Evolutionary conservation across 1,140 invertebrate genomes (phyloP).

Genomic region (Neocloeon triangulifer): DNA sequence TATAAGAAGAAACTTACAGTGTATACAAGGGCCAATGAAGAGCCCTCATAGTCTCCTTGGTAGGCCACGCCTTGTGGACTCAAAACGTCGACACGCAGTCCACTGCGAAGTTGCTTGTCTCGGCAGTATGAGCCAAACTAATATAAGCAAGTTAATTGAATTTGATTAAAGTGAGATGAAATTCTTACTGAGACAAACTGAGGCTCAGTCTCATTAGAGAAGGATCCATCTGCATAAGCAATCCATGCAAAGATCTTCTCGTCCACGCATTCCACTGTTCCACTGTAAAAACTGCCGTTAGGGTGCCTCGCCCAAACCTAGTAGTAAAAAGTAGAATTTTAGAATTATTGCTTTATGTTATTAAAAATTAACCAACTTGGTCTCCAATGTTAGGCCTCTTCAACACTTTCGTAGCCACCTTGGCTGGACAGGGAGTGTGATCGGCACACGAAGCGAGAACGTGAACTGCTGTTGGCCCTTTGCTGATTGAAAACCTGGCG

Average conservation of each 20-base stretch:
- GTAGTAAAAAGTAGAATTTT: constrained; percentile 10
- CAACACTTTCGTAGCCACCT: no score
- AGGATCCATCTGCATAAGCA: constrained; percentile 38
- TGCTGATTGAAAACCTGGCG: constrained; percentile 18
- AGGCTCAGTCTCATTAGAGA: constrained; percentile 31
- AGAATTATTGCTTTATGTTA: constrained; percentile 9
- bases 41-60: no score
- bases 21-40: no score
- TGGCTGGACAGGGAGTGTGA: constrained; percentile 17
- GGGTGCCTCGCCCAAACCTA: constrained; percentile 36
- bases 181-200: constrained; percentile 22
- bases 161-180: no score
- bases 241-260: constrained; percentile 30
- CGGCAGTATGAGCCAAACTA: no score
- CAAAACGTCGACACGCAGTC: no score
- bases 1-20: no score
- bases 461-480: constrained; percentile 16
- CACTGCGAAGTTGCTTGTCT: no score
- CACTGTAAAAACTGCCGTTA: constrained; percentile 35
- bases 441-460: constrained; percentile 25
- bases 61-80: no score
- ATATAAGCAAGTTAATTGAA: no score
- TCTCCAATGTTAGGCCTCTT: no score
- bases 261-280: constrained; percentile 23
- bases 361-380: not conserved